Evolutionary conservation across 2,888 invertebrate genomes (phyloP).

Genomic region (Ectobius pallidus): DNA sequence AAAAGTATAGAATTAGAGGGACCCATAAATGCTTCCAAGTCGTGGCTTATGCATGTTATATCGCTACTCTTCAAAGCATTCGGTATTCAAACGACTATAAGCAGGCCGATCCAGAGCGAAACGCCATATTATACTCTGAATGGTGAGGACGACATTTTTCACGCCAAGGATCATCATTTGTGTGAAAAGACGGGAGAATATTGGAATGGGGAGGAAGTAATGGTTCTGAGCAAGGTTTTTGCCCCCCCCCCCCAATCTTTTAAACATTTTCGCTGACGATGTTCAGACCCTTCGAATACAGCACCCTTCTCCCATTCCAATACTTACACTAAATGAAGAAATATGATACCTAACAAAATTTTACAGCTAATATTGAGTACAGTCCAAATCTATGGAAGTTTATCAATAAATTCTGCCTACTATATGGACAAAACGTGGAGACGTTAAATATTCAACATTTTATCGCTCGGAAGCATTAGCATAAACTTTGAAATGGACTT

Average conservation of each 20-base stretch:
- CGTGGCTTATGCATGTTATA: no score
- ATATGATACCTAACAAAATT: conserved; percentile 28
- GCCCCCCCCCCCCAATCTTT: not conserved
- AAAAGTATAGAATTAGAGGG: no score
- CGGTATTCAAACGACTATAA: conserved; percentile 32
- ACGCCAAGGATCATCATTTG: conserved; percentile 32
- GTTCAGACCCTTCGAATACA: not conserved
- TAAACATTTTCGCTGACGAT: not conserved
- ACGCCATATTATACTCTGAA: conserved; percentile 32
- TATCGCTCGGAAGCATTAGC: no score
- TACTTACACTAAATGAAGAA: conserved; percentile 25
- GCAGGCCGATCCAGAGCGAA: conserved; percentile 10
- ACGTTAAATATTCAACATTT: no score
- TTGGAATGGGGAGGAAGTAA: conserved; percentile 1
- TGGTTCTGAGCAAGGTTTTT: not conserved
- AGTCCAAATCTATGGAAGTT: conserved; percentile 5
- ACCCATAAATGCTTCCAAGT: no score
- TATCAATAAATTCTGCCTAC: not conserved
- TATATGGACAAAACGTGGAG: no score
- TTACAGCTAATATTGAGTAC: conserved; percentile 8
- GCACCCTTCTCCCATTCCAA: not conserved
- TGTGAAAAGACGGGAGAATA: conserved; percentile 28
- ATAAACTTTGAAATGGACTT: no score
- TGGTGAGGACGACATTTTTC: conserved; percentile 32
- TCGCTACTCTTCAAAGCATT: no score